Base-by-base conservation (phyloP, 2,797 vertebrate species). In the Pangasius djambal region DNA sequence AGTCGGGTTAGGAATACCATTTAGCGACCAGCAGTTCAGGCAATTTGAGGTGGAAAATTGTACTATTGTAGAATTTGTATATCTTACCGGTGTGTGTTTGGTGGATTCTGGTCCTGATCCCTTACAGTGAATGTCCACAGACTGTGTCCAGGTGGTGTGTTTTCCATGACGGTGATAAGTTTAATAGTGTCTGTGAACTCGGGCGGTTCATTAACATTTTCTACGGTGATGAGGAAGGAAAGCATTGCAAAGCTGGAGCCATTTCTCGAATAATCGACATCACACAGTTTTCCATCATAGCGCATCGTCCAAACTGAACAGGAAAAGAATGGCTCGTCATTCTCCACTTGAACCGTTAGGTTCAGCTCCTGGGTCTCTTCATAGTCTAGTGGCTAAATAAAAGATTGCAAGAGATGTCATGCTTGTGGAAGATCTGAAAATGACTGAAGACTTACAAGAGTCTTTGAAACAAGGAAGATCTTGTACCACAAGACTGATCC, bases 151-250 rank as follows among this genome's bases (percentile, higher is more conserved):
- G 63, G 44, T 44, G 52, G 3, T 12, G 91, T 79, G 57, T 93
- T 91, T 89, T 94, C 93, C 44, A 87, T 75, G 22, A 92, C 52
- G 28, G 28, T 83, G 22, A 91, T 31, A 1, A 79, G 50, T 59
- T 89, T 90, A 16, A 87, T 67, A 0, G 28, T 3, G 2, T 85
- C 69, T 5, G n/a, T 78, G 75, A 93, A 93, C 28, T 40, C 1
- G 0, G 93, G 92, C 12, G 93, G 89, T 34, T 94, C 72, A 15
- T 75, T 75, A 48, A 48, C 72, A 25, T 75, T 90, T 10, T 92
- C 92, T 8, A 94, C 81, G 0, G 37, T 70, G 48, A 93, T 70
- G 8, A 44, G 34, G 22, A 72, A 8, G 0, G 77, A 37, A 15
- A 67, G 2, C 0, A 12, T 16, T 18, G 75, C 2, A 0, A 6